These are phyloP conservation scores for Cygnus atratus DNA, from an alignment of 2,113 vertebrate species.

Conservation along the genomic window DNA sequence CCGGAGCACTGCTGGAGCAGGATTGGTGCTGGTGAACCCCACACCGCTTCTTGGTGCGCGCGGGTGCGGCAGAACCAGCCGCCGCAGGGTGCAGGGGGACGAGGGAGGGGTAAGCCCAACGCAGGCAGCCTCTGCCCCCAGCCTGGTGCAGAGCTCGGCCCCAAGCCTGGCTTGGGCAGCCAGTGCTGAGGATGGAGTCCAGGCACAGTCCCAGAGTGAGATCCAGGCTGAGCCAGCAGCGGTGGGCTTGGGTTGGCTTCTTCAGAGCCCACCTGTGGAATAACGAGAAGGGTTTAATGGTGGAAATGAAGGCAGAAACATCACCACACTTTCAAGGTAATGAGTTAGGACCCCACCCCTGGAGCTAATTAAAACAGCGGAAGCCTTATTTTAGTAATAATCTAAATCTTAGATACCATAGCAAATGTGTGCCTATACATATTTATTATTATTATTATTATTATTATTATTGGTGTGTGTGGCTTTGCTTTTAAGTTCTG, in stretches of 20 bases:
- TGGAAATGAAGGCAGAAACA: constrained; percentile 26
- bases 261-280: not conserved
- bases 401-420: constrained; percentile 31
- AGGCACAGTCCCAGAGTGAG: not conserved
- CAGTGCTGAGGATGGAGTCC: not conserved
- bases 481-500: not conserved
- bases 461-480: not conserved
- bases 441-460: not conserved
- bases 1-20: not conserved
- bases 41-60: no score
- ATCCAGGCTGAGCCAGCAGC: fast-evolving
- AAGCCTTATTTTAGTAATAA: constrained; percentile 39
- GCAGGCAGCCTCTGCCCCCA: not conserved
- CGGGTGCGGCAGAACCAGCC: not conserved
- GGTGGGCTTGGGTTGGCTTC: not conserved
- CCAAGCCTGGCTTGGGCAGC: not conserved
- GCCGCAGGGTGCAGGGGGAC: not conserved
- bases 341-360: constrained; percentile 10
- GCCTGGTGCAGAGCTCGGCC: not conserved
- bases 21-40: not conserved
- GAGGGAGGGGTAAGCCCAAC: not conserved
- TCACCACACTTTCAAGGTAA: not conserved
- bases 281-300: not conserved
- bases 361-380: constrained; percentile 37
- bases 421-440: not conserved